Percentiles rank a stretch among this genome's conserved stretches.
phyloP scores from a whole-genome alignment of 2,113 vertebrate genomes.

The Uropsilus gracilis region DNA sequence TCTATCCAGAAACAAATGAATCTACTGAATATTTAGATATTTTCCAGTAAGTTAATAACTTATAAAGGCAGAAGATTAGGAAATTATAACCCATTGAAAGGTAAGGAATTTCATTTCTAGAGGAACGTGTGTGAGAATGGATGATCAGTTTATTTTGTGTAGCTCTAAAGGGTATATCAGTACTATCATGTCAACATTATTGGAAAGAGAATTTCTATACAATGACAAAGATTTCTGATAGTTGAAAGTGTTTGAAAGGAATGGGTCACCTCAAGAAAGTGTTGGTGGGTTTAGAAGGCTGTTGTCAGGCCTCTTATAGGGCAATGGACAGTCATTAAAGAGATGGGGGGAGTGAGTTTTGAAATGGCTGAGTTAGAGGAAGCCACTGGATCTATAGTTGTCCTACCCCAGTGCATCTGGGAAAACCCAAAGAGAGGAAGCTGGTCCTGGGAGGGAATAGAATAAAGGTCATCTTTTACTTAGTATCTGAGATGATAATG shows the following conservation, averaged over 20 bases:
- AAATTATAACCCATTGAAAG: not conserved
- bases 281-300: not conserved
- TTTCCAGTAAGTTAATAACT: not conserved
- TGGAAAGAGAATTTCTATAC: not conserved
- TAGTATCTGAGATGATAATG: not conserved
- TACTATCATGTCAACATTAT: not conserved
- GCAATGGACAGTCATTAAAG: not conserved
- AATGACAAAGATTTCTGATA: not conserved
- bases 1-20: conserved; percentile 12
- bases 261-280: not conserved
- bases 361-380: not conserved
- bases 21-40: not conserved
- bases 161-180: not conserved
- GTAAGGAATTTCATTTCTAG: not conserved
- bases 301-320: not conserved
- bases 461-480: not conserved
- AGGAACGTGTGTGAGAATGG: not conserved
- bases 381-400: not conserved
- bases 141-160: not conserved
- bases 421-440: not conserved
- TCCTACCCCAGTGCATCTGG: not conserved
- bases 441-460: not conserved
- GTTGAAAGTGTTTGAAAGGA: not conserved
- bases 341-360: not conserved
- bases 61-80: not conserved